Percentiles rank a stretch among this genome's conserved stretches.
Conservation (phyloP, 2,113 vertebrate genomes). For the Mustela lutreola region DNA sequence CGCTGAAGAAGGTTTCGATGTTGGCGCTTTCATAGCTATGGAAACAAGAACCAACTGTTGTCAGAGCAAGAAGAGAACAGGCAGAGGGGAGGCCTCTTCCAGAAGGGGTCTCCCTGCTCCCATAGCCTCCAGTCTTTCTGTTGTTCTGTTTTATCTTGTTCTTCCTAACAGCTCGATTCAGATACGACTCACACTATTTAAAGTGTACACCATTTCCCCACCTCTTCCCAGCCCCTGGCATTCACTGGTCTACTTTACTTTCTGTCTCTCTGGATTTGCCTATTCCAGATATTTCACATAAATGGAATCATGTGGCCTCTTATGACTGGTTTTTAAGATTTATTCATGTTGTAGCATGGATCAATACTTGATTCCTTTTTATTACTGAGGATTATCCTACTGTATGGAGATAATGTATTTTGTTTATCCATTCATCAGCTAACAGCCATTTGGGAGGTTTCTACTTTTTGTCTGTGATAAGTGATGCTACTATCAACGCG, state of each 20-base stretch:
- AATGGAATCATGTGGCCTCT: neutral
- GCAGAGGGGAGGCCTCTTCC: neutral
- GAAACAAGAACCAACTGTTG: neutral
- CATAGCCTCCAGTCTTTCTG: neutral
- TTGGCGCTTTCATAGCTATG: slow-evolving; percentile 93
- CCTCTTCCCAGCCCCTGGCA: too few species aligned
- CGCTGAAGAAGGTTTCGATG: slow-evolving; percentile 94
- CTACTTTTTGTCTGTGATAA: neutral
- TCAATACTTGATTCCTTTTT: neutral
- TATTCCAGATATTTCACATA: neutral
- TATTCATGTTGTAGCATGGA: accelerated
- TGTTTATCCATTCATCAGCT: neutral
- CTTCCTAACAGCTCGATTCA: neutral
- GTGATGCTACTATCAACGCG: neutral
- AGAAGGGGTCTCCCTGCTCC: neutral
- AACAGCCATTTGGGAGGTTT: neutral
- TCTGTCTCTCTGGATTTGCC: neutral
- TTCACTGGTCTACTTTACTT: neutral
- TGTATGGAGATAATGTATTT: neutral
- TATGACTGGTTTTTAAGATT: neutral
- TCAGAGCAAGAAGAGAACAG: neutral
- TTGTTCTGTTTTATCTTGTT: too few species aligned
- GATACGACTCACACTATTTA: neutral
- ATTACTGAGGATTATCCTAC: neutral
- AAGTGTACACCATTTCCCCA: neutral